Base-by-base conservation (phyloP, 2,888 invertebrate genomes). In the Perizoma flavofasciatum region DNA sequence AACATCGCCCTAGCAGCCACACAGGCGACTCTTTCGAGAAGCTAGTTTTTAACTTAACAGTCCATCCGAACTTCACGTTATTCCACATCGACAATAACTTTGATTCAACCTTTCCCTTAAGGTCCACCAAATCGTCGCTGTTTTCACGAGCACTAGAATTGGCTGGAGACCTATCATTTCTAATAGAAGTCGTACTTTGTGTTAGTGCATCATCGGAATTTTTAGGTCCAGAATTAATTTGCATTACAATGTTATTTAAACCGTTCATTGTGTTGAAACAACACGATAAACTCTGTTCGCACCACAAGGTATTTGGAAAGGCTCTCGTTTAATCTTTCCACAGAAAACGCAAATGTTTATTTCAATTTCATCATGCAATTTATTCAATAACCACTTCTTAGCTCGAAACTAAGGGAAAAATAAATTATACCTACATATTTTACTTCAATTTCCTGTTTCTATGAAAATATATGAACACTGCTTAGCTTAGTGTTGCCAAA, bases 21-120 rank as follows among this genome's bases (percentile, higher is more conserved):
- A 98, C 96, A 0, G 97, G 97, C 66, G 96, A 96, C 88, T 97
- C 97, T 86, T 96, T 96, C 0, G 96, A 97, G 76, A 96, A 95
- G 69, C 88, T 94, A 0, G 95, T 94, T 82, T 95, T 95, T 66
- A 96, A 88, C 86, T 97, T 97, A 0, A 96, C 94, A 55, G 95
- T 95, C 96, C 96, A 97, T 49, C 95, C 97, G 88, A 97, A 97
- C 91, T 97, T 97, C 61, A 98, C 95, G 86, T 97, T 97, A 85
- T 97, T 97, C 97, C 97, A 97, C 94, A 97, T 96, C 44, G 97
- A 96, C 76, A 97, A 86, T 53, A 98, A 85, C 67, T 96, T 95
- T 34, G 96, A 96, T 84, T 97, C 97, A 69, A 97, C 95, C 91
- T 95, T 96, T 74, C 94, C 94, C 82, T 95, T 95, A 57, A 94